Evolutionary conservation across 2,888 invertebrate species (phyloP), one percentile per base, ranked within the genome.

Genomic region (Leptinotarsa tumamoca): DNA sequence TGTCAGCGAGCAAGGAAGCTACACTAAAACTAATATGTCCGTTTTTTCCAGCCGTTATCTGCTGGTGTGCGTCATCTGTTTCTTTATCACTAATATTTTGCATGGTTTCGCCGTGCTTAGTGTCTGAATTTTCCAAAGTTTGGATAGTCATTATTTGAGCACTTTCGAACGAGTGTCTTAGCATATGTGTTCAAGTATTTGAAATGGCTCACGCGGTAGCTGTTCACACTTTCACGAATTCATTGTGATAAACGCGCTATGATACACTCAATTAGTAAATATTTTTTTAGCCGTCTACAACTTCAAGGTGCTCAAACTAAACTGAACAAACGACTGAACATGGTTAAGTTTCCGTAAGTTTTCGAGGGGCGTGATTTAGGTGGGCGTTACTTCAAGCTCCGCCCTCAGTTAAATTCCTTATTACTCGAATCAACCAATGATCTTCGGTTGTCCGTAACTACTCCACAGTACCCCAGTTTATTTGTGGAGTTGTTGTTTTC

Each of bases 11-110:
- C 80, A 96, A 91, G 1, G 96, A 95, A 7, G 96, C 96, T 82
- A 97, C 96, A 89, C 96, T 95, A 90, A 97, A 97, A 89, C 93
- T 94, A 85, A 94, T 92, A 83, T 93, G 90, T 79, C 93, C 92
- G 78, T 92, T 90, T 86, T 94, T 94, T 76, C 84, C 86, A 58
- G 85, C 82, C 75, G 85, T 83, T 79, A 82, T 79, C 79, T 83
- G 84, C 69, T 80, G 81, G 63, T 81, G 83, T 81, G 78, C 84
- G 79, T 82, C 84, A 80, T 79, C 78, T 79, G 81, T 82, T 80
- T 83, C 79, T 83, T 89, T 86, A 89, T 89, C 80, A 92, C 81
- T 81, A 80, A 81, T 80, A 74, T 83, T 83, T 83, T 86, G 86
- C 88, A 87, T 88, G 79, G 82, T 87, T 84, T 87, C 87, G 77